Evolutionary conservation across 2,888 invertebrate genomes (phyloP).

Genomic region (Poecilobothrus nobilitatus): DNA sequence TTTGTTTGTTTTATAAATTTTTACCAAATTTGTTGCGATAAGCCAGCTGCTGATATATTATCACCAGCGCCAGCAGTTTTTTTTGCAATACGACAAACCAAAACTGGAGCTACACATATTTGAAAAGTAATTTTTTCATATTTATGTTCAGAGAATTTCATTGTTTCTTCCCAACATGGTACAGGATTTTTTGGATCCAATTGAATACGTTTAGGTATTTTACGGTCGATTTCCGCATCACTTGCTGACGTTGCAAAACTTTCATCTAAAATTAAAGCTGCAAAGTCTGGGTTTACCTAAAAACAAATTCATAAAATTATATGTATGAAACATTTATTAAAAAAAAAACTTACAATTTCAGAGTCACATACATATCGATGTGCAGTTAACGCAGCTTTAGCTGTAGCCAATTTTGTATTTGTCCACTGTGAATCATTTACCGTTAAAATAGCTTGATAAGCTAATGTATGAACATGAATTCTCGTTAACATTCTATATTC

Average conservation of each 20-base stretch:
- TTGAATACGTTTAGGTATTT: constrained; percentile 50
- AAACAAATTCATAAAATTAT: constrained; percentile 9
- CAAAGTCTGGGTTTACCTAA: constrained; percentile 41
- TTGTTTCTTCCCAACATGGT: constrained; percentile 68
- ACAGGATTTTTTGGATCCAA: constrained; percentile 65
- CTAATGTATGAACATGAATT: constrained; percentile 76
- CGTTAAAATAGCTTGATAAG: constrained; percentile 76
- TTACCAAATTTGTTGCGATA: constrained; percentile 56
- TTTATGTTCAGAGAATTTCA: constrained; percentile 30
- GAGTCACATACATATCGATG: constrained; percentile 73
- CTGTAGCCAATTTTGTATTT: constrained; percentile 67
- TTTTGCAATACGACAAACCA: constrained; percentile 71
- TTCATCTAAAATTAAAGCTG: constrained; percentile 64
- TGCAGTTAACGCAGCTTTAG: constrained; percentile 74
- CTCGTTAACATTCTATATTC: constrained; percentile 56
- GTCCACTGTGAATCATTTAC: constrained; percentile 64
- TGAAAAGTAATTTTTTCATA: constrained; percentile 39
- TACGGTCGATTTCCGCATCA: constrained; percentile 28
- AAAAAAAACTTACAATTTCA: constrained; percentile 39
- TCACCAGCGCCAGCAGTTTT: constrained; percentile 82
- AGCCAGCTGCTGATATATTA: constrained; percentile 81
- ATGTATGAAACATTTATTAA: not conserved
- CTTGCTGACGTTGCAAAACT: constrained; percentile 67
- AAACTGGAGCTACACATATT: constrained; percentile 74
- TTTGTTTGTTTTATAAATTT: too few species aligned